Evolutionary conservation across 2,113 vertebrate species (phyloP).

Genomic region (Aviceda subcristata): DNA sequence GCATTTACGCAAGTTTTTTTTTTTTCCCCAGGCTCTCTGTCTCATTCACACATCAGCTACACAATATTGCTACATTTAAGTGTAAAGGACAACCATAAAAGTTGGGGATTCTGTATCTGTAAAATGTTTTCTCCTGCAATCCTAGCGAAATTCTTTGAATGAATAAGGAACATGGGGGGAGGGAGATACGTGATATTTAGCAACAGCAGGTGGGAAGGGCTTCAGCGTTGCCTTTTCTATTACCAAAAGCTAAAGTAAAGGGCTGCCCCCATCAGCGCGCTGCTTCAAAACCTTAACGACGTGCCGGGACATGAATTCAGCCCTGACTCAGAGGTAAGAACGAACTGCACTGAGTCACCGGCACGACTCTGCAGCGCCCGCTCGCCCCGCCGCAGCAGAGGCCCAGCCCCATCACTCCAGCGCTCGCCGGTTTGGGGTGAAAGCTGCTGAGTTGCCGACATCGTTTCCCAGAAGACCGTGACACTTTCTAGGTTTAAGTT

Average conservation of each 20-base stretch:
- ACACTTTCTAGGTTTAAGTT: background rate
- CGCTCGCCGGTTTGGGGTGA: background rate
- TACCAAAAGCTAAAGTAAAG: background rate
- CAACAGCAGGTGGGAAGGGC: background rate
- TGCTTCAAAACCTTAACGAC: background rate
- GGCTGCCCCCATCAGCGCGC: background rate
- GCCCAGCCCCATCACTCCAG: background rate
- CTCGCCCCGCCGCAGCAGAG: background rate
- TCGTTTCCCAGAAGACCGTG: background rate
- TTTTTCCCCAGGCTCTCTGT: background rate
- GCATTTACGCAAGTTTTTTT: background rate
- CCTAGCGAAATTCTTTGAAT: background rate
- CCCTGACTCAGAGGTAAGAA: constrained; percentile 30
- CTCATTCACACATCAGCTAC: background rate
- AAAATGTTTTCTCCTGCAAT: background rate
- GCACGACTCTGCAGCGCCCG: background rate
- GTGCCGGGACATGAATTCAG: background rate
- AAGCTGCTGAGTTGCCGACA: background rate
- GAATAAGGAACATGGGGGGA: background rate
- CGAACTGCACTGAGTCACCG: background rate
- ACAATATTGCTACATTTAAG: background rate
- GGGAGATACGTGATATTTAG: background rate
- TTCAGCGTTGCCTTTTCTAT: background rate
- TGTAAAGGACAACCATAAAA: background rate
- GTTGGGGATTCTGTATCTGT: background rate